Evolutionary conservation across 23 tunicate species (phyloP).

Genomic region (Halocynthia aurantium): DNA sequence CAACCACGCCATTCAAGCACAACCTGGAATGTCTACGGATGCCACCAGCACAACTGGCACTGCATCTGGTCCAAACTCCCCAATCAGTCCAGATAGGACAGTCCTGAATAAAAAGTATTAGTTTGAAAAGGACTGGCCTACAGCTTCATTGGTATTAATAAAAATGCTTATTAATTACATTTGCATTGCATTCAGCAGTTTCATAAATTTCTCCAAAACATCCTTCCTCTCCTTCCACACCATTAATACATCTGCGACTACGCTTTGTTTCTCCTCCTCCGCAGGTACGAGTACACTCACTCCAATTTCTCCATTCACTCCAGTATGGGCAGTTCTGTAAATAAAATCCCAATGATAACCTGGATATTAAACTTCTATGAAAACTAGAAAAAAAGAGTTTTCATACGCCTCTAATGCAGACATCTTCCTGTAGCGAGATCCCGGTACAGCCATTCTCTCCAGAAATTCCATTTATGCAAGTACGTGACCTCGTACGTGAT

Average conservation of each 20-base stretch:
- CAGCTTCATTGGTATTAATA: no score
- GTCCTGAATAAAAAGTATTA: constrained; percentile 10
- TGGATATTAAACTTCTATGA: no score
- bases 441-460: constrained; percentile 45
- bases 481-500: constrained; percentile 34
- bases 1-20: constrained; percentile 41
- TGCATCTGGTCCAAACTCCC: constrained; percentile 34
- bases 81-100: constrained; percentile 59
- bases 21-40: constrained; percentile 24
- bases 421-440: constrained; percentile 4
- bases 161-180: constrained; percentile 13
- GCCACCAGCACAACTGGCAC: constrained; percentile 68
- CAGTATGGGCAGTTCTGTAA: constrained; percentile 59
- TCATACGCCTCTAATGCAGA: constrained; percentile 22
- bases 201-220: constrained; percentile 43
- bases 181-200: constrained; percentile 31
- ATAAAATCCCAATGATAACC: background rate
- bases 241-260: constrained; percentile 47
- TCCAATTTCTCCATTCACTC: constrained; percentile 39
- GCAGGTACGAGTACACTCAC: constrained; percentile 46
- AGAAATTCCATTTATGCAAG: constrained; percentile 40
- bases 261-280: constrained; percentile 54
- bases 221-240: constrained; percentile 43
- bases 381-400: no score
- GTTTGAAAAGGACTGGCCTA: no score